Evolutionary conservation across 2,888 invertebrate species (phyloP), one percentile per base, ranked within the genome.

Genomic region (Odiellus spinosus): DNA sequence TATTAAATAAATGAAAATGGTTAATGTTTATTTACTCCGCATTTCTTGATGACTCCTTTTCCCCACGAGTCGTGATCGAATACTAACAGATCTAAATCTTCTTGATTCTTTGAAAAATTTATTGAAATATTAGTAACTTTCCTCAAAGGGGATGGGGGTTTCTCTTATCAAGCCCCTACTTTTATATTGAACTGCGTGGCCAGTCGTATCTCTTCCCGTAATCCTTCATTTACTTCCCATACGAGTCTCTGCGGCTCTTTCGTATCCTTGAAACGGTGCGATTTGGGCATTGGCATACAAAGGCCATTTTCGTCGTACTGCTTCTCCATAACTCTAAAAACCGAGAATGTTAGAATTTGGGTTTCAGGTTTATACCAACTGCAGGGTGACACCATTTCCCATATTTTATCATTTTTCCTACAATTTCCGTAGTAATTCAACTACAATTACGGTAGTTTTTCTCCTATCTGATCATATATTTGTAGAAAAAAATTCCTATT

Each of bases 11-110:
- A n/a, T n/a, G n/a, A n/a, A n/a, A n/a, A n/a, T n/a, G n/a, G n/a
- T n/a, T n/a, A 17, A 40, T 6, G 34, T 21, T 14, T 18, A 50
- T 45, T 42, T 46, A 69, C 65, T 58, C 65, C 65, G 55, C 67
- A 68, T 36, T 61, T 64, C 53, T 71, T 71, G 21, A 71, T 68
- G 47, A 66, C 61, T 15, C 69, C 69, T 58, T 70, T 71, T 1
- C 70, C 70, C 62, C 66, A 71, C 12, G 57, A 55, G 19, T 57
- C 54, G 53, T 66, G 67, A 48, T 69, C 68, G 26, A 59, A 55
- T 12, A 70, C 61, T 50, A 59, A 56, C 19, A 69, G 60, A 52
- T 70, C 68, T 41, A 70, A 55, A 53, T 71, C 69, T 33, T 62
- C 61, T 48, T 64, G 64, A 49, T 63, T 65, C 69, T 69, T 6